phyloP scores from a whole-genome alignment of 2,113 vertebrate species.

The Petrocephalus microphthalmus region DNA sequence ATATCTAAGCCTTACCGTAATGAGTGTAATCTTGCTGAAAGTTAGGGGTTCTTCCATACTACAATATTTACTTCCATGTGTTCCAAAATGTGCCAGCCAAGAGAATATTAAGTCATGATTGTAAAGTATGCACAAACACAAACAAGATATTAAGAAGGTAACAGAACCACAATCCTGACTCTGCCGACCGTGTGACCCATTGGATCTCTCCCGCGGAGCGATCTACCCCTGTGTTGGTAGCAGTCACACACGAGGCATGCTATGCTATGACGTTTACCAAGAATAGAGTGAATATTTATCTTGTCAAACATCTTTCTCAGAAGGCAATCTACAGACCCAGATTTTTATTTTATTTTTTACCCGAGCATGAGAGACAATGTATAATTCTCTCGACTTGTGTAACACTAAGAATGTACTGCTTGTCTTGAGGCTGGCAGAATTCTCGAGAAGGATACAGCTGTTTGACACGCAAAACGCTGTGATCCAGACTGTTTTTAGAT shows the following conservation, averaged over 20 bases:
- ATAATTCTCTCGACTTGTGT: not conserved
- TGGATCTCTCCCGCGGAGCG: not conserved
- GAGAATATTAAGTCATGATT: not conserved
- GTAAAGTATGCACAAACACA: not conserved
- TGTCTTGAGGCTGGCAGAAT: not conserved
- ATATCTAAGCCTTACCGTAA: not conserved
- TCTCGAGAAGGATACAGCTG: not conserved
- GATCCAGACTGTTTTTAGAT: not conserved
- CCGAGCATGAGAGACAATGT: not conserved
- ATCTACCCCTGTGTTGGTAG: not conserved
- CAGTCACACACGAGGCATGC: not conserved
- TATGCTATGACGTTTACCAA: not conserved
- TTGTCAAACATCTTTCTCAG: slow-evolving; percentile 9
- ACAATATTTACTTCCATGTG: not conserved
- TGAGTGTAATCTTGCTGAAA: not conserved
- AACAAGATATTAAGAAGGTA: not conserved
- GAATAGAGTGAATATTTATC: slow-evolving; percentile 1
- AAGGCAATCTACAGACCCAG: not conserved
- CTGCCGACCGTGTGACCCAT: not conserved
- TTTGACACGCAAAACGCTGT: not conserved
- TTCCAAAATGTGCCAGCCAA: not conserved
- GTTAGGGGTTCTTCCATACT: not conserved
- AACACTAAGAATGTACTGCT: not conserved
- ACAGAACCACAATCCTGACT: not conserved
- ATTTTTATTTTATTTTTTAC: not conserved